Evolutionary conservation across 2,797 vertebrate species (phyloP), one percentile per base, ranked within the genome.

Genomic region (Euthynnus affinis): DNA sequence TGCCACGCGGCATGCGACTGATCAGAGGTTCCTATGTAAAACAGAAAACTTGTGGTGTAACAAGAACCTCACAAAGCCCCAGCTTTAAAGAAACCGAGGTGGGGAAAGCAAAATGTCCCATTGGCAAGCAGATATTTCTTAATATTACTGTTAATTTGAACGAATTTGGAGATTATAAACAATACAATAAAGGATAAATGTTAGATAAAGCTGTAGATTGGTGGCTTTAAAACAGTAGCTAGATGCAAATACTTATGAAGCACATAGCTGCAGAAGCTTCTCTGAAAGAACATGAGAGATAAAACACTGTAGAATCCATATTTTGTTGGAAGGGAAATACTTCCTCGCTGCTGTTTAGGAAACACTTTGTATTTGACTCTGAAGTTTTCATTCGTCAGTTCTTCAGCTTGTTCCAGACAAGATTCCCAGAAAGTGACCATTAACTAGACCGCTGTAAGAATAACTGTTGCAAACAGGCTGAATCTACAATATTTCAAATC

Each of bases 1-100:
- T n/a, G 63, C 22, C 73, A 67, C 2, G 52, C 8, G 0, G 60
- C 61, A 20, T 22, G 53, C 1, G 1, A 23, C 69, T 82, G 81
- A 87, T 83, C 74, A 76, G 76, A 83, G 77, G 71, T 70, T 67
- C 76, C 57, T 42, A 8, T 85, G 84, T 81, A 69, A 81, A 84
- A 82, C 76, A 80, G 70, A 67, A 71, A 61, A 66, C 12, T 13
- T 42, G 34, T 6, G 2, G 2, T 51, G 23, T 57, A 57, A 78
- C 72, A 70, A 77, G 59, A 74, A 44, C 20, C 23, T 65, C 22
- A 6, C 27, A 71, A 53, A 71, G 23, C 2, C 69, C 40, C 1
- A 5, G 32, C 2, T 34, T 49, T 48, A 2, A 49, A 44, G 32
- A 44, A 51, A 18, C 5, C 0, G 9, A 65, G 23, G 29, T n/a